Evolutionary conservation across 2,797 vertebrate species (phyloP).

Genomic region (Denticeps clupeoides): DNA sequence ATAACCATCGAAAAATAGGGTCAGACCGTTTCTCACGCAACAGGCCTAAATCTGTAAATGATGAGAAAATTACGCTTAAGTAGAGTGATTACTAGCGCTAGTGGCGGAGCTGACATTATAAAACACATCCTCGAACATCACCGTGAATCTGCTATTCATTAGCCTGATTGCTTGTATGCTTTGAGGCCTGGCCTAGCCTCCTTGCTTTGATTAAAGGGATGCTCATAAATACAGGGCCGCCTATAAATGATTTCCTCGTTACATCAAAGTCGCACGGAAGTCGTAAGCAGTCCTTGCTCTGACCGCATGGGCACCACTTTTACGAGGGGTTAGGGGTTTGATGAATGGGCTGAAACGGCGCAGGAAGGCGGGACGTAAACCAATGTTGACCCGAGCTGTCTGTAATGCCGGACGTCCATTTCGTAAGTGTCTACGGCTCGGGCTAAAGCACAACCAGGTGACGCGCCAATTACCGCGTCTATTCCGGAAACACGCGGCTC

Average conservation of each 20-base stretch:
- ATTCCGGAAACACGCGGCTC: background rate
- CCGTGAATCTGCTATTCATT: conserved; percentile 47
- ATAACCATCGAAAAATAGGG: too few species aligned
- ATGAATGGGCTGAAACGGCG: background rate
- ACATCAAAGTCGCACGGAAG: conserved; percentile 59
- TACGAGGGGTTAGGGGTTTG: conserved; percentile 6
- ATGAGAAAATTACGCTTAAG: too few species aligned
- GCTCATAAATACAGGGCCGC: conserved; percentile 46
- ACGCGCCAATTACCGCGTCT: background rate
- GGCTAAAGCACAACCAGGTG: background rate
- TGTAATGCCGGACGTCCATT: background rate
- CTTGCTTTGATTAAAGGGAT: conserved; percentile 55
- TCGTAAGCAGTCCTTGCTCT: conserved; percentile 39
- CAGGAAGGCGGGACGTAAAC: conserved; percentile 1
- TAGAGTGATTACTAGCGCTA: too few species aligned
- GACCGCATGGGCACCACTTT: conserved; percentile 32
- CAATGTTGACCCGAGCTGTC: background rate
- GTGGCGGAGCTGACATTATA: conserved; percentile 8
- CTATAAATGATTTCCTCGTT: conserved; percentile 50
- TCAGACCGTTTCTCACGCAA: conserved; percentile 10
- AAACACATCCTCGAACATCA: conserved; percentile 17
- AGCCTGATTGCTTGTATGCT: conserved; percentile 39
- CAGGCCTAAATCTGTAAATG: too few species aligned
- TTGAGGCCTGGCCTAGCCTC: conserved; percentile 15
- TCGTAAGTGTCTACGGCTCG: background rate